Evolutionary conservation across 2,113 vertebrate genomes (phyloP).

Genomic region (Embiotoca jacksoni): DNA sequence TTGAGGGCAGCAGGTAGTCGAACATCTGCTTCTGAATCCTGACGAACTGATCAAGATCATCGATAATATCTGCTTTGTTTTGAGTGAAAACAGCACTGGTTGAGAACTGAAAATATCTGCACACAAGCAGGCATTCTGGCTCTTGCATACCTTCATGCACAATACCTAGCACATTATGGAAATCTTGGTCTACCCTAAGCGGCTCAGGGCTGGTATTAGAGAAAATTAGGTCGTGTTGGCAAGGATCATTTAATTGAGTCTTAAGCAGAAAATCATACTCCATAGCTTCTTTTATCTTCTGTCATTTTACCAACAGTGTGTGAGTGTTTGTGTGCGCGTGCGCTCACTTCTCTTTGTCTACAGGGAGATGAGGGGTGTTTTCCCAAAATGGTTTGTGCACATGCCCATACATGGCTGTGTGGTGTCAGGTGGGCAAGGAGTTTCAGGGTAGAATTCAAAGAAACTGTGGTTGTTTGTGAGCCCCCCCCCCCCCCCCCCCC

Average conservation of each 20-base stretch:
- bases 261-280: conserved; percentile 65
- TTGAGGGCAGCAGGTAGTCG: conserved; percentile 1
- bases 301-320: conserved; percentile 36
- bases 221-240: conserved; percentile 76
- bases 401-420: conserved; percentile 53
- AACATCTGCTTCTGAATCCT: background rate
- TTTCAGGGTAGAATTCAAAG: conserved; percentile 62
- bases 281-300: conserved; percentile 66
- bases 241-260: conserved; percentile 70
- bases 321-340: background rate
- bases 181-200: conserved; percentile 59
- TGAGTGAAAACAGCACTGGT: background rate
- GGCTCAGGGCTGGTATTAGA: conserved; percentile 67
- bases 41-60: background rate
- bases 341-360: conserved; percentile 56
- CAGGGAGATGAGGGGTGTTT: conserved; percentile 51
- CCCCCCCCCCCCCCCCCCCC: background rate
- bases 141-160: conserved; percentile 35
- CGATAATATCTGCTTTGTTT: background rate
- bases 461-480: conserved; percentile 24
- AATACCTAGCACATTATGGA: conserved; percentile 52
- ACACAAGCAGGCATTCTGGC: conserved; percentile 1
- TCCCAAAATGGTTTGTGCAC: conserved; percentile 55
- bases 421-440: conserved; percentile 46
- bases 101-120: conserved; percentile 11